phyloP scores from a whole-genome alignment of 2,797 vertebrate genomes.

The Fringilla coelebs region DNA sequence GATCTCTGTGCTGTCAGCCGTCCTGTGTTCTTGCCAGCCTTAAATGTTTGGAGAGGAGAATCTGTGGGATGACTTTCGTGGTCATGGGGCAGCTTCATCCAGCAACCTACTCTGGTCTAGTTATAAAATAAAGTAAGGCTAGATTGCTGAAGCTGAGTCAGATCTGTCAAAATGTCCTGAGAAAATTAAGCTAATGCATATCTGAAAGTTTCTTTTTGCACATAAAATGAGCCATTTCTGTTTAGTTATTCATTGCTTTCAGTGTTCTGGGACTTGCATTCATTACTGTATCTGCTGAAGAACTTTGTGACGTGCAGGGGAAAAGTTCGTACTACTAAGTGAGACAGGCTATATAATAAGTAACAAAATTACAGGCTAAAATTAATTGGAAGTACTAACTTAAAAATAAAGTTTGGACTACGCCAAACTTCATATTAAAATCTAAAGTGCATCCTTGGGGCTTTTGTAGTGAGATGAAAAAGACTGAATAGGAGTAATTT shows the following conservation, averaged over 20 bases:
- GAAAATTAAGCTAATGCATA: neutral
- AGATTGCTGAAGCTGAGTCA: neutral
- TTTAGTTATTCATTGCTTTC: neutral
- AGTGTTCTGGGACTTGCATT: neutral
- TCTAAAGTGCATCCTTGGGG: neutral
- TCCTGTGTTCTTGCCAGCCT: neutral
- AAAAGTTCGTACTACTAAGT: neutral
- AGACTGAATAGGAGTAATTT: neutral
- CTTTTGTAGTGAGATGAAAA: neutral
- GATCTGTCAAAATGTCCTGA: neutral
- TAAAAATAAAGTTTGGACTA: neutral
- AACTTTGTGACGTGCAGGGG: neutral
- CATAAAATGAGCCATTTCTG: neutral
- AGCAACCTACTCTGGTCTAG: neutral
- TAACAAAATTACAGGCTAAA: neutral
- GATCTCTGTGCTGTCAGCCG: neutral
- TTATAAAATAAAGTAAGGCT: neutral
- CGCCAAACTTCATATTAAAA: neutral
- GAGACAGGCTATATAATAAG: neutral
- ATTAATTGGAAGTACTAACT: neutral
- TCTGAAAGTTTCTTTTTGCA: neutral
- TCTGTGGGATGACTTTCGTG: neutral
- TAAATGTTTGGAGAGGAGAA: neutral
- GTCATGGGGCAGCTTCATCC: neutral
- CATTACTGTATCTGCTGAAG: neutral